These are phyloP conservation scores for Trichogramma evanescens DNA, from an alignment of 2,888 invertebrate genomes.

Conservation along the genomic window DNA sequence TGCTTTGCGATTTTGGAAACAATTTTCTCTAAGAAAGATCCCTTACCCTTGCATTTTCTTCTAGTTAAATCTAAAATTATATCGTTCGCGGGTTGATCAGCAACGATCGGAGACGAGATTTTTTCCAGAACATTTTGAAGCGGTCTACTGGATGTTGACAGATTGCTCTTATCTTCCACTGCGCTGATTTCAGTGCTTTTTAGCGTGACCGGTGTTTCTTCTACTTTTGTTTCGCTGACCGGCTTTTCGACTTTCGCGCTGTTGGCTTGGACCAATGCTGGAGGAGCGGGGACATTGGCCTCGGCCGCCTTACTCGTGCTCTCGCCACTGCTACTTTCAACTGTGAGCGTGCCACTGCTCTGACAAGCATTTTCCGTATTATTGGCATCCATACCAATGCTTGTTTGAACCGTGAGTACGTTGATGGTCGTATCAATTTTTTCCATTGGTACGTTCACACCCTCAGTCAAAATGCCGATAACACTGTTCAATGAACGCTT, in stretches of 20 bases:
- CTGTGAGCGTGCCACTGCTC: conserved; percentile 19
- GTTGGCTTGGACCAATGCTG: neutral
- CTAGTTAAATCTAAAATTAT: conserved; percentile 43
- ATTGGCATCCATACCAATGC: conserved; percentile 27
- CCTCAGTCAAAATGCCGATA: conserved; percentile 44
- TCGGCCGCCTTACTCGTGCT: neutral
- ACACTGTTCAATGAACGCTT: conserved; percentile 39
- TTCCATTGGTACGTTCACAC: conserved; percentile 41
- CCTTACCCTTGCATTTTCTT: conserved; percentile 40
- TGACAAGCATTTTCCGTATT: conserved; percentile 25
- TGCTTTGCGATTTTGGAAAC: conserved; percentile 45
- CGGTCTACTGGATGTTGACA: neutral
- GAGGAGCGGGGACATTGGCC: neutral
- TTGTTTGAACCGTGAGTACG: conserved; percentile 39
- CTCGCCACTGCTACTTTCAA: conserved; percentile 1
- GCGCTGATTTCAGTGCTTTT: too few relatives aligned
- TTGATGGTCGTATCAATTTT: conserved; percentile 35
- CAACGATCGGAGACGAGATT: neutral
- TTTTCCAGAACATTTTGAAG: neutral
- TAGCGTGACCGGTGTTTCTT: neutral
- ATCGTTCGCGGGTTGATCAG: conserved; percentile 30
- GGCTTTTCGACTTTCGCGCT: neutral
- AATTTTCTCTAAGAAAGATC: conserved; percentile 43
- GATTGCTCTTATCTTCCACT: too few relatives aligned
- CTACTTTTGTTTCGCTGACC: neutral